These are phyloP conservation scores for Bombycilla garrulus DNA, from an alignment of 2,113 vertebrate species.

Conservation along the genomic window DNA sequence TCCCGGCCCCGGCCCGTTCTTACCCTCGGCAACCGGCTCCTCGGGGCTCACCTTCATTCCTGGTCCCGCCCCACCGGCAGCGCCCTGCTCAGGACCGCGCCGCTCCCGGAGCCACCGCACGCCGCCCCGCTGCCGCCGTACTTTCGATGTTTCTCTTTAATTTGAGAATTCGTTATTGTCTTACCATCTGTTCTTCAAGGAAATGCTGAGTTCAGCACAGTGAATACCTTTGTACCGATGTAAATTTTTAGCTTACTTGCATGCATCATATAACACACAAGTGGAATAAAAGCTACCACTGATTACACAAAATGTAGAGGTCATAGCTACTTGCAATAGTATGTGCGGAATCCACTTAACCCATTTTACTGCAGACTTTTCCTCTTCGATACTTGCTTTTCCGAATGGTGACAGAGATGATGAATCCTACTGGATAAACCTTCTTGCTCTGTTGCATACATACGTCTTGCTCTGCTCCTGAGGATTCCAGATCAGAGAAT, in stretches of 20 bases:
- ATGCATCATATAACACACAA: neutral
- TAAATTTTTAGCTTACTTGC: neutral
- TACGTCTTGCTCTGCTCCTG: neutral
- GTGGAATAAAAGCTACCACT: neutral
- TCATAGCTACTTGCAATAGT: fast-evolving
- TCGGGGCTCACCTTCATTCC: no score
- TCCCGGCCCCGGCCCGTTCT: no score
- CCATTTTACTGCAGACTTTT: neutral
- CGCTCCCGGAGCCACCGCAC: no score
- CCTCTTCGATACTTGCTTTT: neutral
- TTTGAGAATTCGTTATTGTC: neutral
- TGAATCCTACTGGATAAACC: neutral
- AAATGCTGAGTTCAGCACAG: neutral
- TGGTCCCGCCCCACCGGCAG: no score
- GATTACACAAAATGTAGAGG: neutral
- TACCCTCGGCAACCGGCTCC: no score
- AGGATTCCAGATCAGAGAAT: neutral
- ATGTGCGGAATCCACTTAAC: neutral
- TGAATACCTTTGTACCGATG: neutral
- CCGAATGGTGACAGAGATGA: neutral
- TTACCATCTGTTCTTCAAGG: neutral
- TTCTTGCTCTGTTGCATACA: neutral
- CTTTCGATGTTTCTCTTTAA: no score
- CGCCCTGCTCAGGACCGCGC: no score
- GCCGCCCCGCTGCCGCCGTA: no score